Base-by-base conservation (phyloP, 2,888 invertebrate species). In the Calephelis perditalis region DNA sequence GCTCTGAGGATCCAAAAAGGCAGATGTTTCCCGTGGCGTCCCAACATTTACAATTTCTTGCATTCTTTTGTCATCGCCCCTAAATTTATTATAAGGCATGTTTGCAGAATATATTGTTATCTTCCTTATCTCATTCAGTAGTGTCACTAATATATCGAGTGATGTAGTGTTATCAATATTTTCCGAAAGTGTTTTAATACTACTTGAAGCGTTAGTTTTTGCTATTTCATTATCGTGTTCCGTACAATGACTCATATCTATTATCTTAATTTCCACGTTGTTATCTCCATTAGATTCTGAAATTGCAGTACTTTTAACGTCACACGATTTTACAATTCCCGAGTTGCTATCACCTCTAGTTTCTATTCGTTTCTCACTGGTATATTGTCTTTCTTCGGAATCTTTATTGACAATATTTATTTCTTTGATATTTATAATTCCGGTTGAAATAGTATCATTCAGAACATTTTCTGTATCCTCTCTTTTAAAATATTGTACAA, bases 111-210 rank as follows among this genome's bases (percentile, higher is more conserved):
- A 76, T 7, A 76, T 74, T 3, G 84, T 82, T 61, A 89, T 87
- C 60, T 84, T 87, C 68, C 84, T 80, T 65, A 90, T 90, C 73
- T 90, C 89, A 67, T 84, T 85, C 57, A 90, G 72, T 56, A 90
- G 74, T 11, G 81, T 81, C 5, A 85, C 82, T 63, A 90, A 69
- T 67, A 87, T 78, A 59, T 88, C 89, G 8, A 90, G 75, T 5
- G 88, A 88, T 15, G 81, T 77, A 5, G 82, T 79, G 54, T 78
- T 78, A 55, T 79, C 76, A 5, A 82, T 67, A 61, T 63, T 64
- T 10, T 74, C 72, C 47, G 64, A 52, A 57, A 67, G 64, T 36
- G 12, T 40, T 40, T 40, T 40, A 26, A 26, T 26, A 26, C 26
- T 26, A 40, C 40, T 40, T 40, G 40, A 7, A 40, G 40, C 8